These are phyloP conservation scores for Suncus etruscus DNA, from an alignment of 2,113 vertebrate species.

Conservation along the genomic window DNA sequence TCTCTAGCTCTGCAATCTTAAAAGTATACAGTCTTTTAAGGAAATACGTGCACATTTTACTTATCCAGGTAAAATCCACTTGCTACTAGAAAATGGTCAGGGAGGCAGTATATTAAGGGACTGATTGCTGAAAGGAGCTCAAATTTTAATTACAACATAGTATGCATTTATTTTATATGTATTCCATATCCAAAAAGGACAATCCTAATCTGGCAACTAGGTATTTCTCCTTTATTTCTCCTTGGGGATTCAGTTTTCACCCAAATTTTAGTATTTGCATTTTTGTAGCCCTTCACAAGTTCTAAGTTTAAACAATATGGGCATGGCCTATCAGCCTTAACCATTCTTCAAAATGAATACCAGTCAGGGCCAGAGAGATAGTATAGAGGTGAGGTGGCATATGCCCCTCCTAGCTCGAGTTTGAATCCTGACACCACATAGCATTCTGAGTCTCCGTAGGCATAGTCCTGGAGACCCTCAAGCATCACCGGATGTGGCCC, in stretches of 20 bases:
- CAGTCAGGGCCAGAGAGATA: not conserved
- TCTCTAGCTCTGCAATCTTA: not conserved
- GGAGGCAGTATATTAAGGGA: not conserved
- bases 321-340: not conserved
- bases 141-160: slow-evolving; percentile 19
- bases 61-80: slow-evolving; percentile 50
- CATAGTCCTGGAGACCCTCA: no score
- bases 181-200: not conserved
- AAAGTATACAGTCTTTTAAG: not conserved
- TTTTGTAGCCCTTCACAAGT: not conserved
- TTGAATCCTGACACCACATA: no score
- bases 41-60: slow-evolving; percentile 27
- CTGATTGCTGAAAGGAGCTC: not conserved
- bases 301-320: not conserved
- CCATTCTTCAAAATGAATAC: not conserved
- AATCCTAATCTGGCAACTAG: not conserved
- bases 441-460: no score
- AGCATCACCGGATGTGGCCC: no score
- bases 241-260: not conserved
- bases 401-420: no score
- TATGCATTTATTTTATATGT: slow-evolving; percentile 34
- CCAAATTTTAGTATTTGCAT: not conserved
- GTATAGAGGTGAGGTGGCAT: no score
- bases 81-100: slow-evolving; percentile 34
- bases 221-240: not conserved